Evolutionary conservation across 2,113 vertebrate species (phyloP).

Genomic region (Aramus guarauna): DNA sequence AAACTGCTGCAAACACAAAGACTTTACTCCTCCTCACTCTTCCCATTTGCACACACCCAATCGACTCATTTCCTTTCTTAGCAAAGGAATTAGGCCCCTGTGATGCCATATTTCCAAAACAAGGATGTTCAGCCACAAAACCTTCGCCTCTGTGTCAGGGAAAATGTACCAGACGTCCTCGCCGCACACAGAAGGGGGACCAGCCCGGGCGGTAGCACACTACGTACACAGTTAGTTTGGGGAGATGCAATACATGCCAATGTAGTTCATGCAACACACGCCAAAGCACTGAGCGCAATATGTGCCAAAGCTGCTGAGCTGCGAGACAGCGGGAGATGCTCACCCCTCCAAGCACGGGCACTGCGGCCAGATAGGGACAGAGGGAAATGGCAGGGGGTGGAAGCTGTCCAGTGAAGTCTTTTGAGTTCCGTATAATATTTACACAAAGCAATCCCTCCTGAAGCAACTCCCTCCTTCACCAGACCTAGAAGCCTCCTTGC

Average conservation of each 20-base stretch:
- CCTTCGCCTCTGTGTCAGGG: background rate
- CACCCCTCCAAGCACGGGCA: rapidly evolving
- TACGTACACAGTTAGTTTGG: rapidly evolving
- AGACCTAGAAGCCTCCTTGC: background rate
- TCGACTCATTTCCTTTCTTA: constrained; percentile 52
- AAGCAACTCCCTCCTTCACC: background rate
- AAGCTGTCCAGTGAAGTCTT: background rate
- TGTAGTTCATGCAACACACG: background rate
- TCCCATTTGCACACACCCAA: background rate
- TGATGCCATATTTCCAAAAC: constrained; percentile 22
- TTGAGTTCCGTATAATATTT: background rate
- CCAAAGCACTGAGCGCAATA: background rate
- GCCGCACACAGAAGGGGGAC: background rate
- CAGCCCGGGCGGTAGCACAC: background rate
- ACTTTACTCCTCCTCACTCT: constrained; percentile 18
- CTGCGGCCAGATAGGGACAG: background rate
- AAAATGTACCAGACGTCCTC: background rate
- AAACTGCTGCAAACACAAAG: background rate
- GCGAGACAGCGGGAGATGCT: background rate
- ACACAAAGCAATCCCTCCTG: background rate
- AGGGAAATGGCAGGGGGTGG: background rate
- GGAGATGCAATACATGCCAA: background rate
- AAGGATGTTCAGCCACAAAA: background rate
- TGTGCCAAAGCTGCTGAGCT: background rate
- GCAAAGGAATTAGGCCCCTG: background rate